A percentile compares a stretch with the other conserved stretches of the same genome.
Evolutionary conservation across 2,888 invertebrate species (phyloP).

Genomic region (Caenorhabditis auriculariae): DNA sequence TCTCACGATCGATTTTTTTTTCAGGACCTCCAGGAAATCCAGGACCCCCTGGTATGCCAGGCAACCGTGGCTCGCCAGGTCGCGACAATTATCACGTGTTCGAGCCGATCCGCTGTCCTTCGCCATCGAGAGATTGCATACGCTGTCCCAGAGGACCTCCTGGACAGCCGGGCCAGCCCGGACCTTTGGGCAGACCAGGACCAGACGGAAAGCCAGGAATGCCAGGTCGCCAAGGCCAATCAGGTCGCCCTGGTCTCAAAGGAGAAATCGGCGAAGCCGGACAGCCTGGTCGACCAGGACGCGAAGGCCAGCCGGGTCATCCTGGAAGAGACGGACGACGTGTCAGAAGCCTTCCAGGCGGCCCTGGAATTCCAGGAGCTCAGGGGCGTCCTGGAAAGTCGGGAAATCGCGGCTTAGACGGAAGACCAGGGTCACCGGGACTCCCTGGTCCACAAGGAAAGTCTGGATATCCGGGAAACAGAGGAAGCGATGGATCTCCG

Average conservation of each 20-base stretch:
- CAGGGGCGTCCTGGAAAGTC: conserved; percentile 19
- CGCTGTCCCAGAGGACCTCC: conserved; percentile 15
- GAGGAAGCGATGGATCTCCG: conserved; percentile 34
- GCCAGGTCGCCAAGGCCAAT: conserved; percentile 10
- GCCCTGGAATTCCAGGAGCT: conserved; percentile 21
- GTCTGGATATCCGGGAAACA: conserved; percentile 18
- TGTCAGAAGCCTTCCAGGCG: conserved; percentile 16
- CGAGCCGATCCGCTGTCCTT: conserved; percentile 20
- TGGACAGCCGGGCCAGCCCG: conserved; percentile 24
- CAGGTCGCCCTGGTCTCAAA: background rate
- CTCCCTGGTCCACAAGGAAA: conserved; percentile 15
- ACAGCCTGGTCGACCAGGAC: conserved; percentile 19
- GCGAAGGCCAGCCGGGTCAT: conserved; percentile 24
- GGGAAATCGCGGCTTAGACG: conserved; percentile 14
- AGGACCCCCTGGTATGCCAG: conserved; percentile 18
- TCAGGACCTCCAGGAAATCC: conserved; percentile 20
- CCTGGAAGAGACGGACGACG: conserved; percentile 29
- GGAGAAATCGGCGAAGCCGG: conserved; percentile 20
- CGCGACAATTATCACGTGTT: conserved; percentile 20
- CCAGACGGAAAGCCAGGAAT: conserved; percentile 22
- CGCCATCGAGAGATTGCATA: conserved; percentile 12
- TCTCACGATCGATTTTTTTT: background rate
- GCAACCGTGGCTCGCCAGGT: conserved; percentile 17
- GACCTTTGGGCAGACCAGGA: conserved; percentile 24
- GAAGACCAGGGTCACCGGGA: conserved; percentile 23